phyloP scores from a whole-genome alignment of 1,140 invertebrate genomes.

The Cephus cinctus region DNA sequence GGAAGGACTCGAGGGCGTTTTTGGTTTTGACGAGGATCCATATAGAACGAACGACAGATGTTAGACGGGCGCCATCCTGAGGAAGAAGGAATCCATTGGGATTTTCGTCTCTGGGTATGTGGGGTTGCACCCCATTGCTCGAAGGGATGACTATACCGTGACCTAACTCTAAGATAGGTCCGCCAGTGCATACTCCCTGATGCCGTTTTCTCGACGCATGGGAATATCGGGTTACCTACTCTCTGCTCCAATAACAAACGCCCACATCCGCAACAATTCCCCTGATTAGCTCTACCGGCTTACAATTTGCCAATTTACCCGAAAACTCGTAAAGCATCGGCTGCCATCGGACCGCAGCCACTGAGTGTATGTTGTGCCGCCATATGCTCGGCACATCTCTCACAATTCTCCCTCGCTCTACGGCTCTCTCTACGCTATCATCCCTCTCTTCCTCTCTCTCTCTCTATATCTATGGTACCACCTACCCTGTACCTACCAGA shows the following conservation, averaged over 20 bases:
- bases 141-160: too few species aligned
- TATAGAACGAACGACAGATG: constrained; percentile 45
- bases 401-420: constrained; percentile 11
- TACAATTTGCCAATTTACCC: constrained; percentile 50
- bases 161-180: too few species aligned
- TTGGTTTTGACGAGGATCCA: background rate
- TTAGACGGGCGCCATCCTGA: constrained; percentile 40
- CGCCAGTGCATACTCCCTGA: too few species aligned
- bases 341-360: constrained; percentile 18
- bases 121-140: constrained; percentile 24
- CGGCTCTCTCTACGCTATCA: background rate
- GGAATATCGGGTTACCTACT: constrained; percentile 44
- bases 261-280: constrained; percentile 47
- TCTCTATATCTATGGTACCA: background rate
- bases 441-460: constrained; percentile 5
- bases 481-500: background rate
- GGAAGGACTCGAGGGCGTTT: background rate
- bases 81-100: constrained; percentile 34
- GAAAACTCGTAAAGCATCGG: constrained; percentile 40
- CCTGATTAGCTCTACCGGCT: constrained; percentile 45
- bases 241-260: constrained; percentile 37
- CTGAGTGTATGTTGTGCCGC: constrained; percentile 15
- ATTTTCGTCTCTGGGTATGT: constrained; percentile 16
- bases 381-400: constrained; percentile 33
- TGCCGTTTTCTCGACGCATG: constrained; percentile 10